Conservation (phyloP, 2,113 vertebrate species). For the Potamarius usumacintae region DNA sequence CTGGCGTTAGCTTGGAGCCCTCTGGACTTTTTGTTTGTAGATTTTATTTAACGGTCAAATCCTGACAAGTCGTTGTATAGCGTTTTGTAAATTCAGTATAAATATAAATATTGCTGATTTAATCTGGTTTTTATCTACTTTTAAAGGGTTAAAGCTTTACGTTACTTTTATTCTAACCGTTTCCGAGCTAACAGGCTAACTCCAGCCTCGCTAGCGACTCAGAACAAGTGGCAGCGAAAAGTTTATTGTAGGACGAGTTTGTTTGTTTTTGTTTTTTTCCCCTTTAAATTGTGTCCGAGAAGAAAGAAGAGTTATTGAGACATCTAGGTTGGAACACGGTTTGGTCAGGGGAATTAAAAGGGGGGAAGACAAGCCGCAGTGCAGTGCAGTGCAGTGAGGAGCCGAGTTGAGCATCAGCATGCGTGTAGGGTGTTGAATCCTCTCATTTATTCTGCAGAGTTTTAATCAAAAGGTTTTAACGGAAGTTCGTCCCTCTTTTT, state of each 20-base stretch:
- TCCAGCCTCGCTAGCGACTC: background rate
- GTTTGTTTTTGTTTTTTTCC: background rate
- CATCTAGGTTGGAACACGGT: too few relatives aligned
- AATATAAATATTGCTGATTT: too few relatives aligned
- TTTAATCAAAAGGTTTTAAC: background rate
- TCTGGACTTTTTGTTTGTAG: background rate
- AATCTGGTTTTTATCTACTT: background rate
- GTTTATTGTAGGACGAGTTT: background rate
- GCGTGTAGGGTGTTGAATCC: too few relatives aligned
- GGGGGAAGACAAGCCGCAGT: too few relatives aligned
- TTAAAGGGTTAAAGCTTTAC: background rate
- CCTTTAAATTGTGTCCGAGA: background rate
- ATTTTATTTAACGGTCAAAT: background rate
- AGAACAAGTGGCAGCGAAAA: background rate
- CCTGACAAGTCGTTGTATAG: background rate
- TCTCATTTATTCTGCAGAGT: too few relatives aligned
- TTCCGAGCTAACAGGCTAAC: slow-evolving; percentile 30
- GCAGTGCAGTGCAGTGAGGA: too few relatives aligned
- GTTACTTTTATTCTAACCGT: background rate
- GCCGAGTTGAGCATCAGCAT: too few relatives aligned
- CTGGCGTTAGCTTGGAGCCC: background rate
- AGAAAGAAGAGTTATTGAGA: background rate
- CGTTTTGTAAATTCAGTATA: background rate
- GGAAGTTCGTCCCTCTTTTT: background rate
- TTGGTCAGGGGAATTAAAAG: too few relatives aligned